Evolutionary conservation across 2,113 vertebrate species (phyloP), one percentile per base, ranked within the genome.

Genomic region (Anarrhichthys ocellatus): DNA sequence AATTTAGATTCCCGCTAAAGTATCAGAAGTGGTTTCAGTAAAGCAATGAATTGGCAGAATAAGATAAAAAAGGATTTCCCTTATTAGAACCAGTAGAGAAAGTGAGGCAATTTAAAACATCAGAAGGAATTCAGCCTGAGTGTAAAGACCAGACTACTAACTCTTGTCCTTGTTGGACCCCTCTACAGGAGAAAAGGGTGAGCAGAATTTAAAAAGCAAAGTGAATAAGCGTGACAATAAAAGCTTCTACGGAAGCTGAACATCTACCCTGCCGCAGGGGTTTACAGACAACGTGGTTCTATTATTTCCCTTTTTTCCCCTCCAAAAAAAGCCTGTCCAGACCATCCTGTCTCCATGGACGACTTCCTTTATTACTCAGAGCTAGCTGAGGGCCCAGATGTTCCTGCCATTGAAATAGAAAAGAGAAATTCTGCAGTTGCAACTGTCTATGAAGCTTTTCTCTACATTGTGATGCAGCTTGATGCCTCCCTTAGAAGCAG

Each of bases 281-380:
- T 91, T 90, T 80, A 92, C 58, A 73, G 76, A 86, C 81, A 93
- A 86, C 9, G 7, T 71, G 66, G 69, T 66, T 66, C 83, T 78
- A 80, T 88, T 90, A 84, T 92, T 90, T 76, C 13, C 67, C 69
- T 78, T 88, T 68, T 27, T 58, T 6, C 56, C 72, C n/a, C 44
- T 73, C 8, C 42, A 76, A 59, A 84, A 77, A 81, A 82, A 32
- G 20, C 67, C 69, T 48, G 64, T 32, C 46, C 70, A 84, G 70
- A 86, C 27, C 68, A 73, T 56, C 50, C 76, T 24, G 81, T 80
- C 85, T 88, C 90, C 77, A 68, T 4, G 67, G 89, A 85, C 40
- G 7, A 76, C 73, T 76, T 74, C 29, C 66, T 88, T 86, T 80
- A 89, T 85, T 83, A 66, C 69, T 70, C 59, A 24, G 54, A 61